A percentile compares a stretch with the other conserved stretches of the same genome.
These are phyloP conservation scores for Crocodylus rhombifer DNA, from an alignment of 2,797 vertebrate species.

Conservation along the genomic window DNA sequence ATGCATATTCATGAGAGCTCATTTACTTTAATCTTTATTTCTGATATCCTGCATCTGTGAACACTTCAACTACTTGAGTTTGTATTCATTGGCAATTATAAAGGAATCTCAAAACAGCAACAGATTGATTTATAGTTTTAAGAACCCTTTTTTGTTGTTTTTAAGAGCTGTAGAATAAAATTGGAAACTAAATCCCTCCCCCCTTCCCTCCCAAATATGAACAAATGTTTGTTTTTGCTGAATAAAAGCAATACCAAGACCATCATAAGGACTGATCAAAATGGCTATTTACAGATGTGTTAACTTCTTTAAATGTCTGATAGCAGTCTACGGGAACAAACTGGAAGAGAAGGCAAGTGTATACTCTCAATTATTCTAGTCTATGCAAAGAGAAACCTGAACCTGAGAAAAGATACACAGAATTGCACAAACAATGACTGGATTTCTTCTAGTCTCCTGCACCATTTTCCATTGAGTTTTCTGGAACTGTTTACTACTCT, in stretches of 20 bases:
- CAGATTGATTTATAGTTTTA: constrained; percentile 41
- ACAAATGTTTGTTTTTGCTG: background rate
- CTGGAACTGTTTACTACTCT: background rate
- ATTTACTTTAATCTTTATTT: constrained; percentile 79
- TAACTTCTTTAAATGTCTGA: background rate
- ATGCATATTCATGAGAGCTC: constrained; percentile 79
- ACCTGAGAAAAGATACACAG: too few species aligned
- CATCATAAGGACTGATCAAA: background rate
- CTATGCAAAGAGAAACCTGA: background rate
- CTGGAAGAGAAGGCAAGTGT: background rate
- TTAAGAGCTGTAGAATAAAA: background rate
- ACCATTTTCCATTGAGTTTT: background rate
- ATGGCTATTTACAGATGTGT: background rate
- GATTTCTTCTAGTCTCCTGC: background rate
- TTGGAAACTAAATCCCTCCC: constrained; percentile 10
- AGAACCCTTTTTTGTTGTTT: constrained; percentile 20
- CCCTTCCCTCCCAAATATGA: background rate
- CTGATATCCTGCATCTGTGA: constrained; percentile 70
- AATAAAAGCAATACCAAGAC: background rate
- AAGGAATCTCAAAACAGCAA: constrained; percentile 43
- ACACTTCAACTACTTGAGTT: constrained; percentile 68
- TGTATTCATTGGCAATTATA: constrained; percentile 69
- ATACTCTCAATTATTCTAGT: background rate
- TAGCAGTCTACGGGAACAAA: background rate
- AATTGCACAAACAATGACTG: background rate